Conservation (phyloP, 37 sponge, comb jelly and placozoan species). For the Aphrocallistes beatrix region DNA sequence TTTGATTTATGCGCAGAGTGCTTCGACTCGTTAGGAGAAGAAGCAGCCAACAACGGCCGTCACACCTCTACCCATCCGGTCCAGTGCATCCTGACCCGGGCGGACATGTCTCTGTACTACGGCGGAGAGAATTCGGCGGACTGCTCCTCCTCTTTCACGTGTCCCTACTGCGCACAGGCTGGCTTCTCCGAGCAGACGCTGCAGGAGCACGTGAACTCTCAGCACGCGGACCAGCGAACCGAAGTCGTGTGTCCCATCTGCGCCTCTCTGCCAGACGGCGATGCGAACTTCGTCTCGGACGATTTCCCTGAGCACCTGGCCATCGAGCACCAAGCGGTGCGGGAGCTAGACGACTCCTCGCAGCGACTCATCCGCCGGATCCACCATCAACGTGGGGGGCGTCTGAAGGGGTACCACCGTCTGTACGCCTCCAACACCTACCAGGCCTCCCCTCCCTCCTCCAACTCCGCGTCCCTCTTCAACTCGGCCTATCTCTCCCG, state of each 20-base stretch:
- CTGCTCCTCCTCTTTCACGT: slow-evolving; percentile 67
- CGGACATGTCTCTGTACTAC: slow-evolving; percentile 59
- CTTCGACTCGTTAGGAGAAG: slow-evolving; percentile 43
- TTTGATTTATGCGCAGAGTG: slow-evolving; percentile 82
- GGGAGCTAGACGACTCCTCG: neutral
- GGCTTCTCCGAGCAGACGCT: slow-evolving; percentile 71
- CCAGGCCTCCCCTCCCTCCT: neutral
- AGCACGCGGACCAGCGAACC: slow-evolving; percentile 42
- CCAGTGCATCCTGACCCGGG: slow-evolving; percentile 85
- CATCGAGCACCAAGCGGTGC: slow-evolving; percentile 42
- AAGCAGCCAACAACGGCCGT: slow-evolving; percentile 38
- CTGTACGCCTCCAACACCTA: neutral
- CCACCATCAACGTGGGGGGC: neutral
- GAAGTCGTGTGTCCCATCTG: slow-evolving; percentile 74
- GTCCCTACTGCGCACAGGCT: slow-evolving; percentile 64
- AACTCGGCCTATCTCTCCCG: neutral
- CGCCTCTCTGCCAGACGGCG: slow-evolving; percentile 61
- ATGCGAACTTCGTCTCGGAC: slow-evolving; percentile 63
- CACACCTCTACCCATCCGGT: slow-evolving; percentile 66
- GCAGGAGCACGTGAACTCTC: slow-evolving; percentile 61
- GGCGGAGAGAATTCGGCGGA: slow-evolving; percentile 64
- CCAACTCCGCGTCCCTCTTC: neutral
- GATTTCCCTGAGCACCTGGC: slow-evolving; percentile 70
- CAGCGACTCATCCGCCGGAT: neutral
- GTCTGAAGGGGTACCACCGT: slow-evolving; percentile 9